A percentile compares a stretch with the other conserved stretches of the same genome.
Conservation (phyloP, 2,113 vertebrate genomes). For the Bubo scandiacus region DNA sequence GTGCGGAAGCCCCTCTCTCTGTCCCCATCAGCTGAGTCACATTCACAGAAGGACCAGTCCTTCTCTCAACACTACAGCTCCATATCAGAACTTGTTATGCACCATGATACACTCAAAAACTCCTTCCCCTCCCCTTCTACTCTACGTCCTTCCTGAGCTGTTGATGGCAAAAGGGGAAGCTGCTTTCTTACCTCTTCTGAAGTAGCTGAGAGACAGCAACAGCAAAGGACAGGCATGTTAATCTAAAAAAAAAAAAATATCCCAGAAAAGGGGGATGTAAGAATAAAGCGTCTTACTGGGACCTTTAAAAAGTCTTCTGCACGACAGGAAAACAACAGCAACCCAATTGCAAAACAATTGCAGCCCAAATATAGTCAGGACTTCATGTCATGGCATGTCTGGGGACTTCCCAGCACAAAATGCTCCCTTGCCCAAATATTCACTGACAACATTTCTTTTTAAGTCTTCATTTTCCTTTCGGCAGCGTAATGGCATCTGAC, state of each 20-base stretch:
- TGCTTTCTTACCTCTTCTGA: neutral
- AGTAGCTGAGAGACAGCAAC: neutral
- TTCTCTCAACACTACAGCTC: neutral
- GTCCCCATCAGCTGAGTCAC: neutral
- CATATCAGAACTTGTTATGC: rapidly evolving
- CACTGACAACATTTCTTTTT: neutral
- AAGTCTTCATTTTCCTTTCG: neutral
- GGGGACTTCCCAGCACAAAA: neutral
- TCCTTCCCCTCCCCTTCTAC: neutral
- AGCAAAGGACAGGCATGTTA: neutral
- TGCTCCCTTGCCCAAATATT: neutral
- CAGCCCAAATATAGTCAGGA: neutral
- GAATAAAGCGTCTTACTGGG: neutral
- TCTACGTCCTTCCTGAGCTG: neutral
- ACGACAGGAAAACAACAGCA: neutral
- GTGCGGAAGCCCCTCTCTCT: no score
- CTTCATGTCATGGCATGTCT: neutral
- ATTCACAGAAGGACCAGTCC: neutral
- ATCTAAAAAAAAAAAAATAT: neutral
- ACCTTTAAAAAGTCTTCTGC: neutral
- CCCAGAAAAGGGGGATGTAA: neutral
- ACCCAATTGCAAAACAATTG: neutral
- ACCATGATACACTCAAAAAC: rapidly evolving
- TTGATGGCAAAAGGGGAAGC: neutral
- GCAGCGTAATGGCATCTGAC: neutral